Conservation (phyloP, 2,888 invertebrate species). For the Caenorhabditis angaria region DNA sequence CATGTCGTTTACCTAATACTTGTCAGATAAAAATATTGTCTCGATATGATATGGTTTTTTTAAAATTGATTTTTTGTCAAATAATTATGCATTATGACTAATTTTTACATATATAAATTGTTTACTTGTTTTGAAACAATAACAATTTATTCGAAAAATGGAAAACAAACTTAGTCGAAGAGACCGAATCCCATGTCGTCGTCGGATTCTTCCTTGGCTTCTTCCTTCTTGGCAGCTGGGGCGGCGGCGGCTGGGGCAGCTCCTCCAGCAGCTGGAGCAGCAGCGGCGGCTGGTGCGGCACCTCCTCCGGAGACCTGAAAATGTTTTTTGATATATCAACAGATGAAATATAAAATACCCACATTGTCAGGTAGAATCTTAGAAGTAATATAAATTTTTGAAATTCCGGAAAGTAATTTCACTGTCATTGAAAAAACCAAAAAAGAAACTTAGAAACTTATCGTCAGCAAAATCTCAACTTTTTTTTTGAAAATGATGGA, state of each 20-base stretch:
- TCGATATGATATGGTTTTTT: conserved; percentile 6
- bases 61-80: background rate
- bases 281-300: conserved; percentile 40
- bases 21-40: background rate
- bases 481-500: too few species aligned
- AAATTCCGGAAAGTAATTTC: too few species aligned
- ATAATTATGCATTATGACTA: background rate
- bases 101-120: background rate
- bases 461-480: too few species aligned
- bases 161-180: conserved; percentile 59
- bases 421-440: too few species aligned
- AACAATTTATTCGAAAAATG: conserved; percentile 46
- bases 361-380: too few species aligned
- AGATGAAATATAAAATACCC: too few species aligned
- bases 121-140: conserved; percentile 17
- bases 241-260: conserved; percentile 52
- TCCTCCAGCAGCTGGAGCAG: conserved; percentile 47
- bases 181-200: conserved; percentile 66
- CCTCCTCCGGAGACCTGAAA: conserved; percentile 45
- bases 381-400: too few species aligned
- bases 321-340: too few species aligned
- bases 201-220: conserved; percentile 58
- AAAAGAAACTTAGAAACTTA: too few species aligned
- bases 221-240: conserved; percentile 62
- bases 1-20: conserved; percentile 7